Conservation (phyloP, 2,797 vertebrate species). For the Hyperoplus immaculatus region DNA sequence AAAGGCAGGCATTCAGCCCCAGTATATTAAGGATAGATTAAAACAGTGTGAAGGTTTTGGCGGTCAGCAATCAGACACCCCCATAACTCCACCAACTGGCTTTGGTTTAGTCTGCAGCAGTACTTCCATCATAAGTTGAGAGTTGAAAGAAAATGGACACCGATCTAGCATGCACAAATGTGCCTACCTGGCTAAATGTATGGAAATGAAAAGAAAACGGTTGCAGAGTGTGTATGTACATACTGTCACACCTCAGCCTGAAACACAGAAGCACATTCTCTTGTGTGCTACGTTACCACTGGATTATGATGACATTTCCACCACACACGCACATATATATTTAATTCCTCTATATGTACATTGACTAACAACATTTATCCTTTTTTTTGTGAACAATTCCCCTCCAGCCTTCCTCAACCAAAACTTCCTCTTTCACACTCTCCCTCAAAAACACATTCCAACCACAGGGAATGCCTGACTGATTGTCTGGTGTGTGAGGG, state of each 20-base stretch:
- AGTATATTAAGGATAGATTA: background rate
- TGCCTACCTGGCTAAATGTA: background rate
- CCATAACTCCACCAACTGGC: slow-evolving; percentile 3
- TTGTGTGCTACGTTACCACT: background rate
- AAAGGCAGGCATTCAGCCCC: background rate
- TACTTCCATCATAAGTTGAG: background rate
- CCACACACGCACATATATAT: background rate
- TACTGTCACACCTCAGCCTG: background rate
- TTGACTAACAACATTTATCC: slow-evolving; percentile 1
- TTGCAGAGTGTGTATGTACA: background rate
- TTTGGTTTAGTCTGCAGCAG: slow-evolving; percentile 14
- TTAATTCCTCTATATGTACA: background rate
- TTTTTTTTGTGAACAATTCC: slow-evolving; percentile 18
- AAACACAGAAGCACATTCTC: background rate
- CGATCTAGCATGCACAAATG: background rate
- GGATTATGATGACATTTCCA: background rate
- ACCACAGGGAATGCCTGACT: slow-evolving; percentile 64
- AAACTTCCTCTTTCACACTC: slow-evolving; percentile 67
- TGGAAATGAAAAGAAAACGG: background rate
- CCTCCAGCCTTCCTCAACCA: slow-evolving; percentile 24
- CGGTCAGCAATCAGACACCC: background rate
- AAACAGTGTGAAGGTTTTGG: slow-evolving; percentile 19
- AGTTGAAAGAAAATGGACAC: background rate
- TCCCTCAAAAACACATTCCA: slow-evolving; percentile 73
- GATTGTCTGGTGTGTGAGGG: slow-evolving; percentile 60